Evolutionary conservation across 1,140 invertebrate genomes (phyloP).

Genomic region (Frieseomelitta varia): DNA sequence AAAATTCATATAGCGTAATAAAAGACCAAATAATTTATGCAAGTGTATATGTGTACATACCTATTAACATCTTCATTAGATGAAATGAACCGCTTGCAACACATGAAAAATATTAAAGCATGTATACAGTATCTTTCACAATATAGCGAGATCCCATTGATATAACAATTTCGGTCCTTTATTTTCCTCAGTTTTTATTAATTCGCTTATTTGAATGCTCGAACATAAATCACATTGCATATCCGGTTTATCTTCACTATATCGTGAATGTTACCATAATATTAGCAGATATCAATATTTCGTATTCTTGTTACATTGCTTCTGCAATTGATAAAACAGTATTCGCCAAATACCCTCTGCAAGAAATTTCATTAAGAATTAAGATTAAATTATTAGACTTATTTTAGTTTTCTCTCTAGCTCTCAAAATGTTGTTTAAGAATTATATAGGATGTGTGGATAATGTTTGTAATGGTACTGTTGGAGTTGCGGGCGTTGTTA

Average conservation of each 20-base stretch:
- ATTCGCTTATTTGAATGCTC: not conserved
- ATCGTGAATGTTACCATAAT: not conserved
- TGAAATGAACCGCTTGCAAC: not conserved
- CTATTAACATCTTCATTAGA: not conserved
- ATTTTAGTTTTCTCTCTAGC: constrained; percentile 22
- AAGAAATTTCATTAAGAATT: constrained; percentile 35
- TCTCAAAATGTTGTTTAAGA: constrained; percentile 25
- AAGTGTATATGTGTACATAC: not conserved
- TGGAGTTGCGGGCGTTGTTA: constrained; percentile 73
- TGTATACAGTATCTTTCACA: not conserved
- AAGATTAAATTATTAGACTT: constrained; percentile 26
- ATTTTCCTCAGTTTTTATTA: not conserved
- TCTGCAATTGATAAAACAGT: constrained; percentile 22
- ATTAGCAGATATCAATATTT: not conserved
- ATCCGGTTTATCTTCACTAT: not conserved
- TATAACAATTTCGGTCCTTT: not conserved
- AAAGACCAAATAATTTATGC: constrained; percentile 1
- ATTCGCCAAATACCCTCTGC: constrained; percentile 24
- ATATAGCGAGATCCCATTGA: not conserved
- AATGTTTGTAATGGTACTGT: constrained; percentile 71
- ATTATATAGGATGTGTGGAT: constrained; percentile 66
- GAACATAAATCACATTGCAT: not conserved
- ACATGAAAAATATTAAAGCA: constrained; percentile 15
- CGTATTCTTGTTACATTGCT: not conserved
- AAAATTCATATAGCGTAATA: not conserved